These are phyloP conservation scores for Canis aureus DNA, from an alignment of 2,113 vertebrate species.

Conservation along the genomic window DNA sequence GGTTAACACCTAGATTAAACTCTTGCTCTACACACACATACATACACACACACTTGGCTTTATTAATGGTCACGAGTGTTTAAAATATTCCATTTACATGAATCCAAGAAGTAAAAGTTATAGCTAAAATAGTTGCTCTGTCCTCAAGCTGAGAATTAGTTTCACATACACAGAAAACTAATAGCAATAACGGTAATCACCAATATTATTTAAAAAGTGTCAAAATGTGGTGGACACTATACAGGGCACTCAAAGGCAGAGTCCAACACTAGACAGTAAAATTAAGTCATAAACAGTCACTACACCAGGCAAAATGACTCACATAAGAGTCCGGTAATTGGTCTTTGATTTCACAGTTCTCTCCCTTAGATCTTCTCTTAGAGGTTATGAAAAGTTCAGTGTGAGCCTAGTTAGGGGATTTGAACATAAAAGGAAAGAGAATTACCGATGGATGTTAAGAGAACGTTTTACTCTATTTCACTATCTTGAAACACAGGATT, in stretches of 20 bases:
- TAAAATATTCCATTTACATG: not conserved
- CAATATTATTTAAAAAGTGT: not conserved
- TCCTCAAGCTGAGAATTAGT: not conserved
- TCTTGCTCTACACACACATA: not conserved
- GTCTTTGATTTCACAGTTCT: not conserved
- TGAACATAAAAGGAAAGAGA: not conserved
- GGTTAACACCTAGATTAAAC: slow-evolving; percentile 55
- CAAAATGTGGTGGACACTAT: not conserved
- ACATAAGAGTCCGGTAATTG: not conserved
- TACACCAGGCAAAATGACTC: not conserved
- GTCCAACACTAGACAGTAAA: not conserved
- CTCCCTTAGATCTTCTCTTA: not conserved
- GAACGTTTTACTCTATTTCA: not conserved
- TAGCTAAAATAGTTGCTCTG: not conserved
- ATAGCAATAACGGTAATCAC: not conserved
- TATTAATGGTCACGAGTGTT: not conserved
- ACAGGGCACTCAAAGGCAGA: not conserved
- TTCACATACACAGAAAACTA: slow-evolving; percentile 19
- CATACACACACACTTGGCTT: not conserved
- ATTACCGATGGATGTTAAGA: not conserved
- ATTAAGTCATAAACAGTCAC: not conserved
- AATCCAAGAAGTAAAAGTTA: not conserved
- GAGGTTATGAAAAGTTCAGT: not conserved
- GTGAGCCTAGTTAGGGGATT: not conserved
- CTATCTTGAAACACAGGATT: not conserved